Conservation (phyloP, 2,888 invertebrate genomes). For the Steinernema carpocapsae region DNA sequence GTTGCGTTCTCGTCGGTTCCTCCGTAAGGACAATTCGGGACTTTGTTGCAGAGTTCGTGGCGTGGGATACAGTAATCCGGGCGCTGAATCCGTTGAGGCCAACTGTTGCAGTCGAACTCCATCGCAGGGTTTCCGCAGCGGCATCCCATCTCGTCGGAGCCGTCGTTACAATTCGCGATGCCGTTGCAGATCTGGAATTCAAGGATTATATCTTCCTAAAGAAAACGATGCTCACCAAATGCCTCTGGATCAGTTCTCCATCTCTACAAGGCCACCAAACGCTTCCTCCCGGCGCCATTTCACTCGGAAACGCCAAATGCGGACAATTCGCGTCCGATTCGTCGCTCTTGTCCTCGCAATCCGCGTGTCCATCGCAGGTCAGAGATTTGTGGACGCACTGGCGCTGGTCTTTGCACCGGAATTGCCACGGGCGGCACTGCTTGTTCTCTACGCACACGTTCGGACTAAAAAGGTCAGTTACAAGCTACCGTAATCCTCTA, state of each 20-base stretch:
- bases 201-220: not conserved
- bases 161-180: conserved; percentile 45
- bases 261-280: conserved; percentile 44
- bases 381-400: conserved; percentile 47
- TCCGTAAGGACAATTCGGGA: conserved; percentile 42
- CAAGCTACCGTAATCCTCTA: no score
- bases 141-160: conserved; percentile 47
- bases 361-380: conserved; percentile 43
- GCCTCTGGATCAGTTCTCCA: conserved; percentile 37
- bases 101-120: conserved; percentile 48
- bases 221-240: conserved; percentile 17
- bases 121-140: conserved; percentile 39
- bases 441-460: conserved; percentile 42
- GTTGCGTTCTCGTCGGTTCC: conserved; percentile 45
- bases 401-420: conserved; percentile 45
- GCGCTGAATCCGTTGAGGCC: conserved; percentile 33
- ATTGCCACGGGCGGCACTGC: conserved; percentile 47
- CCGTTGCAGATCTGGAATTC: conserved; percentile 48
- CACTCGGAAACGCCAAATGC: not conserved
- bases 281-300: conserved; percentile 1
- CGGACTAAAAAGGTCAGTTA: conserved; percentile 36
- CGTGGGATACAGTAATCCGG: conserved; percentile 42
- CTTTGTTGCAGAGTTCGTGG: conserved; percentile 44
- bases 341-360: conserved; percentile 44
- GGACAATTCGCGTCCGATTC: conserved; percentile 35